These are phyloP conservation scores for Platycercus adscitus DNA, from an alignment of 2,113 vertebrate genomes.

Conservation along the genomic window DNA sequence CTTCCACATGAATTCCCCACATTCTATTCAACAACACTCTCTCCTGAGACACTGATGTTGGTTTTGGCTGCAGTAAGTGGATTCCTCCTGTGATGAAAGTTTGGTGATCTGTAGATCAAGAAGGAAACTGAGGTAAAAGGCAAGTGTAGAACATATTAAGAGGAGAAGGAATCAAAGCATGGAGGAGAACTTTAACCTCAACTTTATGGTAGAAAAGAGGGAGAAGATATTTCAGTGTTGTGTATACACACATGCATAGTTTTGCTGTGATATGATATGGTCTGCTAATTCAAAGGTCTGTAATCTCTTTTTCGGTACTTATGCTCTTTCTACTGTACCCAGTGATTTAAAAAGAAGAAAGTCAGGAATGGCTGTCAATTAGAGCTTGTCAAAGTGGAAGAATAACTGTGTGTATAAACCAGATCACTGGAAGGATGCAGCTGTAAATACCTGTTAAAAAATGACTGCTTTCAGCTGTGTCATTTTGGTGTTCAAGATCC, in stretches of 20 bases:
- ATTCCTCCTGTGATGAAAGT: neutral
- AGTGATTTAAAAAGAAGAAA: neutral
- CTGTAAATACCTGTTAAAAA: neutral
- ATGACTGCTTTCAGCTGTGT: neutral
- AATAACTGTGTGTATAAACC: neutral
- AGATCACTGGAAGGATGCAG: neutral
- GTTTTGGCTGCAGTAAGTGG: neutral
- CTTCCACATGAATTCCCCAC: neutral
- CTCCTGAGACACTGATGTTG: neutral
- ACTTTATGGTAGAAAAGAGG: neutral
- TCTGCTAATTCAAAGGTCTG: neutral
- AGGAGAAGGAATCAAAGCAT: neutral
- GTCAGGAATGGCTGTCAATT: neutral
- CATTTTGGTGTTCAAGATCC: neutral
- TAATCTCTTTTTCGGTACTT: neutral
- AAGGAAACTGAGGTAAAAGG: neutral
- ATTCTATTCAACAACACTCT: neutral
- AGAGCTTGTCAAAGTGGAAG: neutral
- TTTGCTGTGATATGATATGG: neutral
- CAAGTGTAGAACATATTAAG: neutral
- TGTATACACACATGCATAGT: too few species aligned
- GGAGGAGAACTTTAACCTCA: neutral
- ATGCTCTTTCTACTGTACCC: neutral
- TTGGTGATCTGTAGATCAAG: neutral
- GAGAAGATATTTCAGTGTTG: neutral